Base-by-base conservation (phyloP, 2,113 vertebrate genomes). In the Labeo catla region DNA sequence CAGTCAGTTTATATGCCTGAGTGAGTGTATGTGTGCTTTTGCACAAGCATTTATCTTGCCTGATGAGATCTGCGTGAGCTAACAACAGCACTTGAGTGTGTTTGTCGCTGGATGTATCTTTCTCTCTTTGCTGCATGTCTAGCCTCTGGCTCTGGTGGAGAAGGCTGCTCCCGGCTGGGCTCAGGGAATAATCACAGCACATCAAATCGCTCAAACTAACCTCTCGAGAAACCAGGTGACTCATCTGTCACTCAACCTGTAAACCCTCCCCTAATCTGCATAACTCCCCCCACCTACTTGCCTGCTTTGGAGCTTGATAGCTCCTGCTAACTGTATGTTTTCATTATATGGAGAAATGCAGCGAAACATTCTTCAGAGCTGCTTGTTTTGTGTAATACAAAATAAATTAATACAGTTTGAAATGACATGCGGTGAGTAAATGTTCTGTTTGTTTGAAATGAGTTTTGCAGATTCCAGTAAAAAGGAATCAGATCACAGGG, bases 191-290 rank as follows among this genome's bases (percentile, higher is more conserved):
- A 96, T 99, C 88, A 97, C 97, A 92, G 98, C 97, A 90, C 98
- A 99, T 94, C 97, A 99, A 93, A 96, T 99, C 94, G 97, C 97
- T 91, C 97, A 99, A 96, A 99, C 97, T 98, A 99, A 99, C 96
- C 97, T 99, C 94, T 97, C 96, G 93, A 96, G 95, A 96, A 99
- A 97, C 95, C 98, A 99, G 98, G 98, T 99, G 98, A 99, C 92
- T 43, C 72, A 68, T 19, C 84, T 70, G 72, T 87, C 82, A 78
- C 54, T 87, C 59, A 82, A 68, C 61, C 79, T 76, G 52, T 89
- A 52, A 36, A 36, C 54, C 59, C 81, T 50, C 72, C 68, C 78
- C 9, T 68, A n/a, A 83, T 84, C 28, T 52, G 47, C 36, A 39
- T 57, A 85, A 54, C 49, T 4, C 63, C 81, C 57, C 81, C 54